These are phyloP conservation scores for Zaprionus vittiger DNA, from an alignment of 1,140 invertebrate species.

Conservation along the genomic window DNA sequence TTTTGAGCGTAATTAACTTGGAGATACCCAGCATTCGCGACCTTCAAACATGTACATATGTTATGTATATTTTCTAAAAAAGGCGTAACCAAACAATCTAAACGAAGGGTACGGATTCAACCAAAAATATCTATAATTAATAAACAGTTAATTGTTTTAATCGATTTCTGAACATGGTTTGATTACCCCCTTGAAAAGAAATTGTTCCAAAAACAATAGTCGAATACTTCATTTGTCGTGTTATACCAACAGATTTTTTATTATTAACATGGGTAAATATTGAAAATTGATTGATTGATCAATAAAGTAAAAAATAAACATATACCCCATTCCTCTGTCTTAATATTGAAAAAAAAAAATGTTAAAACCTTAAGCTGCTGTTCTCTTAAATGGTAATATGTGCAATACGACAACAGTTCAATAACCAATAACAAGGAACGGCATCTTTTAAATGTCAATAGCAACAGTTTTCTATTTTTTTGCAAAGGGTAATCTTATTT, in stretches of 20 bases:
- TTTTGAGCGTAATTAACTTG: neutral
- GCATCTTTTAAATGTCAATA: conserved; percentile 68
- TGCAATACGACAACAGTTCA: conserved; percentile 68
- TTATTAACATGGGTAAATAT: neutral
- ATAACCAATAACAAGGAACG: conserved; percentile 57
- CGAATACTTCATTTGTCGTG: no score
- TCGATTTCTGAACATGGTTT: no score
- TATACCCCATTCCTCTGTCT: neutral
- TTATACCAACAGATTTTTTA: no score
- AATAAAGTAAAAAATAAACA: neutral
- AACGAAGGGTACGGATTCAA: no score
- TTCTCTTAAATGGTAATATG: conserved; percentile 82
- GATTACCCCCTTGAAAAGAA: no score
- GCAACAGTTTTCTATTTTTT: conserved; percentile 18
- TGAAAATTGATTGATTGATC: neutral
- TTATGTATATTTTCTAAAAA: neutral
- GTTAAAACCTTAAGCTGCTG: conserved; percentile 61
- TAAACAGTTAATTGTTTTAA: no score
- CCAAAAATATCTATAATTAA: no score
- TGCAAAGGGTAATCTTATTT: conserved; percentile 30
- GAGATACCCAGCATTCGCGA: neutral
- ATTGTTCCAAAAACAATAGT: no score
- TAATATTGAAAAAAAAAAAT: conserved; percentile 34
- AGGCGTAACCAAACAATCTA: neutral
- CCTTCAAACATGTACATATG: neutral